Evolutionary conservation across 30 jellyfish, hydroid and myxozoan genomes (phyloP).

Genomic region (Sanderia malayensis): DNA sequence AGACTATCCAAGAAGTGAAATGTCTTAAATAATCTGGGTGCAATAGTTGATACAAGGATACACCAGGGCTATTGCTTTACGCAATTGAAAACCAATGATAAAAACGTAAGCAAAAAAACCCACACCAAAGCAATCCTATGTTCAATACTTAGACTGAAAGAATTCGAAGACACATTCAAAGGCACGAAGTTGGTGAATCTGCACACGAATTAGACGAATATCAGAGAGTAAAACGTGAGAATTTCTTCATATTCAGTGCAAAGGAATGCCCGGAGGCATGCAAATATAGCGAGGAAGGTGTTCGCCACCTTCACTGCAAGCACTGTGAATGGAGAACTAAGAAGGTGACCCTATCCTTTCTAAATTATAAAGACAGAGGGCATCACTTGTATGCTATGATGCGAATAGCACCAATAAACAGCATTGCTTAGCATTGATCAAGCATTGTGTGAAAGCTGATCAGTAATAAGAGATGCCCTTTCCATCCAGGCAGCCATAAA

Average conservation of each 20-base stretch:
- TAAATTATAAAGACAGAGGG: background rate
- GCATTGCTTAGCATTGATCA: too few species aligned
- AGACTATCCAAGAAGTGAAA: too few species aligned
- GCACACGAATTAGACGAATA: conserved; percentile 54
- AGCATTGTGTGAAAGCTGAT: too few species aligned
- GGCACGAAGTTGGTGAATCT: conserved; percentile 58
- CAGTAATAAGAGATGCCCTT: background rate
- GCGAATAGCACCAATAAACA: background rate
- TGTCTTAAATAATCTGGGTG: conserved; percentile 4
- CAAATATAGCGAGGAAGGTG: conserved; percentile 66
- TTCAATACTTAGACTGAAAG: conserved; percentile 52
- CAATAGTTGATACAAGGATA: conserved; percentile 56
- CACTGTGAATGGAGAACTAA: conserved; percentile 73
- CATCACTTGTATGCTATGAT: background rate
- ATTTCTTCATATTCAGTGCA: conserved; percentile 65
- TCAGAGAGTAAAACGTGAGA: conserved; percentile 60
- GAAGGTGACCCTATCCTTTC: conserved; percentile 28
- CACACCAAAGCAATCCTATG: conserved; percentile 6
- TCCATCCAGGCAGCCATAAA: background rate
- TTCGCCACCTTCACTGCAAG: conserved; percentile 65
- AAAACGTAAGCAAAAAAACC: background rate
- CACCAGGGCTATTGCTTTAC: conserved; percentile 21
- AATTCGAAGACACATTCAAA: conserved; percentile 58
- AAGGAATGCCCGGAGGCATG: conserved; percentile 69
- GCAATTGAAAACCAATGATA: background rate